Evolutionary conservation across 2,113 vertebrate species (phyloP), one percentile per base, ranked within the genome.

Genomic region (Lophochroa leadbeateri): DNA sequence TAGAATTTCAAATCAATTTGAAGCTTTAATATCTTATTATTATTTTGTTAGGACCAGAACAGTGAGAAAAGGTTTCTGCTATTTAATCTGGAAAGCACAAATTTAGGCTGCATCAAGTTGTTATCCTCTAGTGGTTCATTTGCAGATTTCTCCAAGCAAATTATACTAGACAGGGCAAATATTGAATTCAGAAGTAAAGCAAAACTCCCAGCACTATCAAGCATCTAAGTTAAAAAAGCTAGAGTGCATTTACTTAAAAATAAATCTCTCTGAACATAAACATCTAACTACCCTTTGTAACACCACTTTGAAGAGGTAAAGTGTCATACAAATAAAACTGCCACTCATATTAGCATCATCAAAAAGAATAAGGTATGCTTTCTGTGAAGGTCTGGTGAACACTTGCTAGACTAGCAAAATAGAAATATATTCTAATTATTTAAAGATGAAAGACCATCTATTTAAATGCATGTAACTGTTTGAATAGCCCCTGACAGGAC

Each of bases 381-480:
- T 94, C 60, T 85, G 44, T 52, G 89, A 82, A 82, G 47, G 84
- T 95, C 94, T 96, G 84, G 86, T 87, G 89, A 92, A 96, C 91
- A 96, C 81, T 91, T 95, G 84, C 53, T 5, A 2, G 41, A 91
- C 87, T 58, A 77, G 67, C 63, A 85, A 93, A 91, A 91, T 5
- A 91, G n/a, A 87, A 89, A 65, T 15, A 28, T 76, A 79, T 39
- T 84, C 31, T 90, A 85, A 94, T 91, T 92, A 85, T 44, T 78
- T 37, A 76, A 92, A 95, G 91, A 93, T 85, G 70, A 96, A 95
- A 93, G 65, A 89, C 11, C 31, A 82, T 46, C 74, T 84, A 55
- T 76, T 89, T 76, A 85, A 91, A 90, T 25, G 17, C 25, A 72
- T 61, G 24, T n/a, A 64, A 78, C 35, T 55, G 72, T 50, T 81